Evolutionary conservation across 2,888 invertebrate genomes (phyloP), one percentile per base, ranked within the genome.

Genomic region (Tenthredo livida): DNA sequence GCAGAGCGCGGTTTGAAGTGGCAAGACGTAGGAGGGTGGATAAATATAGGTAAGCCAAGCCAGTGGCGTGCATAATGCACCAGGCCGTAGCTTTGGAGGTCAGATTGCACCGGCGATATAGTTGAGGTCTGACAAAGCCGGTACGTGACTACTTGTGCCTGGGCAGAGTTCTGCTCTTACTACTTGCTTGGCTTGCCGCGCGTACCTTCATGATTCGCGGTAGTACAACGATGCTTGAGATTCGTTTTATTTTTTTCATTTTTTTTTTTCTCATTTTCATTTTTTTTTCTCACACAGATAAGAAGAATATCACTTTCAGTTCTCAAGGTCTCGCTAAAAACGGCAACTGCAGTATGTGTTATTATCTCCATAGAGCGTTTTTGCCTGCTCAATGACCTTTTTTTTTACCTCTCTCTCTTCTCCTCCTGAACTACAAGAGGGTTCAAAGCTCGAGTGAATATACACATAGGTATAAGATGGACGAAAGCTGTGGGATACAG

Each of bases 111-210:
- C 85, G 86, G 78, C 86, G 90, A 90, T 89, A 89, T 90, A 89
- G 86, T 73, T 85, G 84, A 87, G 84, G 89, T 90, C 90, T 89
- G 89, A 90, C 90, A 89, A 89, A 90, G 89, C 87, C 86, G 78
- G 89, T 89, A 90, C 90, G 90, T 90, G 90, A 90, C 90, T 87
- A 90, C 90, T 90, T 87, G 87, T 88, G 84, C 85, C 86, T 86
- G 85, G 84, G 88, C 87, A 87, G 85, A 88, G 87, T 88, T 88
- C 87, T 86, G 87, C 85, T 85, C 84, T 85, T 84, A 75, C 84
- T 85, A 85, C 86, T 84, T 80, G 12, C 40, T 37, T 65, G 61
- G 37, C n/a, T 25, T n/a, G n/a, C n/a, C n/a, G n/a, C n/a, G n/a
- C n/a, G 21, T 58, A 58, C 58, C 58, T 58, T n/a, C 10, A 58